Percentiles rank a stretch among this genome's conserved stretches.
Evolutionary conservation across 2,888 invertebrate species (phyloP).

Genomic region (Rotaria sp.): DNA sequence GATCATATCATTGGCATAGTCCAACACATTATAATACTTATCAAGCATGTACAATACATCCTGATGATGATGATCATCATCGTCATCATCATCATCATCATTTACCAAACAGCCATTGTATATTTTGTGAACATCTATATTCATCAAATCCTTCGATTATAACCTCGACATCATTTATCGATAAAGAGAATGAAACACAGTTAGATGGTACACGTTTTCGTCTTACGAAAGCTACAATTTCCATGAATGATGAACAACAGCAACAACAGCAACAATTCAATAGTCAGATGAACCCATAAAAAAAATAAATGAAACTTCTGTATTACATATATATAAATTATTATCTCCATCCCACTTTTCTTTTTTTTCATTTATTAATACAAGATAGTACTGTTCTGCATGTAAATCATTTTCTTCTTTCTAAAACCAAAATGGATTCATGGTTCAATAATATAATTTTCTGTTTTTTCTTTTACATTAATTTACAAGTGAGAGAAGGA

Average conservation of each 20-base stretch:
- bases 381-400: neutral
- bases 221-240: neutral
- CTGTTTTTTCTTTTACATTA: too few species aligned
- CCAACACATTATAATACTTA: neutral
- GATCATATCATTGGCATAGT: neutral
- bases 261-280: neutral
- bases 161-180: neutral
- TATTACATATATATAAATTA: too few species aligned
- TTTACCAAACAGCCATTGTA: neutral
- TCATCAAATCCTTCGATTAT: neutral
- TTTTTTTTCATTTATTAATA: neutral
- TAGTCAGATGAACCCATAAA: too few species aligned
- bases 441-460: too few species aligned
- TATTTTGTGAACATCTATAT: neutral
- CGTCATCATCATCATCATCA: neutral
- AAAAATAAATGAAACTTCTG: too few species aligned
- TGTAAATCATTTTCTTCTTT: too few species aligned
- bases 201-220: neutral
- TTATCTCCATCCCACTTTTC: too few species aligned
- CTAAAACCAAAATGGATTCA: too few species aligned
- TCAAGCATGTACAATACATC: neutral
- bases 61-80: neutral
- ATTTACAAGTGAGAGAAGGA: too few species aligned
- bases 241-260: neutral
- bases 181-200: neutral